Conservation (phyloP, 2,888 invertebrate genomes). For the Ectemnius lituratus region DNA sequence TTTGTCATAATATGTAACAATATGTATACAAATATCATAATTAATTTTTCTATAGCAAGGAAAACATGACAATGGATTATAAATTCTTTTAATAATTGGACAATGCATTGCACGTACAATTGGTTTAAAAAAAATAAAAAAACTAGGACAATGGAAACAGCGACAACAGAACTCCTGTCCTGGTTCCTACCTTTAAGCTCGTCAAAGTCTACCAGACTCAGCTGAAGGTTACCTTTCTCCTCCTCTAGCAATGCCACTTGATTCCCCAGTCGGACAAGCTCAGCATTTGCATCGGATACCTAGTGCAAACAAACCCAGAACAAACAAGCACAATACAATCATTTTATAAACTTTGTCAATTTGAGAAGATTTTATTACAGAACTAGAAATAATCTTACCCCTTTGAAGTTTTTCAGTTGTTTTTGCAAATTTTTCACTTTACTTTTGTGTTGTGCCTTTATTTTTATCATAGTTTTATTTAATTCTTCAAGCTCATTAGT, state of each 20-base stretch:
- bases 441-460: slow-evolving; percentile 85
- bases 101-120: slow-evolving; percentile 48
- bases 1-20: slow-evolving; percentile 12
- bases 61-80: slow-evolving; percentile 38
- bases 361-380: too few relatives aligned
- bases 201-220: slow-evolving; percentile 90
- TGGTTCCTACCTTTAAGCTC: slow-evolving; percentile 83
- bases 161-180: slow-evolving; percentile 62
- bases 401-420: slow-evolving; percentile 79
- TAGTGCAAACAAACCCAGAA: slow-evolving; percentile 62
- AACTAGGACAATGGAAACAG: slow-evolving; percentile 56
- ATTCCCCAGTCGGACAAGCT: slow-evolving; percentile 84
- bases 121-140: slow-evolving; percentile 23
- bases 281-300: slow-evolving; percentile 84
- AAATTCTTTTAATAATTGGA: slow-evolving; percentile 26
- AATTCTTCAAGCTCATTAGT: slow-evolving; percentile 86
- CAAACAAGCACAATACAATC: too few relatives aligned
- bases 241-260: slow-evolving; percentile 92
- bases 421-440: slow-evolving; percentile 89
- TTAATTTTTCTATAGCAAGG: slow-evolving; percentile 30
- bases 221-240: slow-evolving; percentile 94
- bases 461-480: slow-evolving; percentile 88
- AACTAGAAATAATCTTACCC: slow-evolving; percentile 60
- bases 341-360: too few relatives aligned
- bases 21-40: slow-evolving; percentile 25